Percentiles rank a stretch among this genome's conserved stretches.
Evolutionary conservation across 2,797 vertebrate genomes (phyloP).

Genomic region (Halcyon badia): DNA sequence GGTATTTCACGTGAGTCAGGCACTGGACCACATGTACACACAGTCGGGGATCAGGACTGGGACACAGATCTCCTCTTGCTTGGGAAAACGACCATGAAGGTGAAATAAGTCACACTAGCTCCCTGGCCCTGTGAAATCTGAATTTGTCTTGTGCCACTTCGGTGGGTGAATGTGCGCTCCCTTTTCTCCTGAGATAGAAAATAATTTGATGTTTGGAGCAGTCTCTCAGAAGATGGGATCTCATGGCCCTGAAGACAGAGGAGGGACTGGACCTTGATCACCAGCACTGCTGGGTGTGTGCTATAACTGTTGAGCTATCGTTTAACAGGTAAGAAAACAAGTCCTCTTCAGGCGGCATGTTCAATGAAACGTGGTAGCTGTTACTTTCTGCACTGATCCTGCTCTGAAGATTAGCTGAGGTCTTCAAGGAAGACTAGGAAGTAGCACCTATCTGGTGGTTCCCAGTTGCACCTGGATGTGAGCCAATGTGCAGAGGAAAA

Average conservation of each 20-base stretch:
- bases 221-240: not conserved
- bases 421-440: not conserved
- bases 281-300: not conserved
- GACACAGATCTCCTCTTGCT: not conserved
- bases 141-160: not conserved
- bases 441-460: not conserved
- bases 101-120: not conserved
- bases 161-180: not conserved
- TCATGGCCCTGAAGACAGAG: not conserved
- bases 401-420: not conserved
- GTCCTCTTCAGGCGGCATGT: not conserved
- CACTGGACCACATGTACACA: not conserved
- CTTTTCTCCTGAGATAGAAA: not conserved
- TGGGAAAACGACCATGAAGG: not conserved
- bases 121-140: not conserved
- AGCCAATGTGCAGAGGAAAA: not conserved
- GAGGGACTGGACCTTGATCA: not conserved
- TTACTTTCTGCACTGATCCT: not conserved
- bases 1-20: not conserved
- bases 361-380: not conserved
- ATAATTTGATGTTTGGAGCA: not conserved
- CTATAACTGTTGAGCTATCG: not conserved
- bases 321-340: not conserved
- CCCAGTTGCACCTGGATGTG: not conserved
- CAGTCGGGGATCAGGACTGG: accelerated